Percentiles rank a stretch among this genome's conserved stretches.
phyloP scores from a whole-genome alignment of 2,797 vertebrate genomes.

The Alauda arvensis region DNA sequence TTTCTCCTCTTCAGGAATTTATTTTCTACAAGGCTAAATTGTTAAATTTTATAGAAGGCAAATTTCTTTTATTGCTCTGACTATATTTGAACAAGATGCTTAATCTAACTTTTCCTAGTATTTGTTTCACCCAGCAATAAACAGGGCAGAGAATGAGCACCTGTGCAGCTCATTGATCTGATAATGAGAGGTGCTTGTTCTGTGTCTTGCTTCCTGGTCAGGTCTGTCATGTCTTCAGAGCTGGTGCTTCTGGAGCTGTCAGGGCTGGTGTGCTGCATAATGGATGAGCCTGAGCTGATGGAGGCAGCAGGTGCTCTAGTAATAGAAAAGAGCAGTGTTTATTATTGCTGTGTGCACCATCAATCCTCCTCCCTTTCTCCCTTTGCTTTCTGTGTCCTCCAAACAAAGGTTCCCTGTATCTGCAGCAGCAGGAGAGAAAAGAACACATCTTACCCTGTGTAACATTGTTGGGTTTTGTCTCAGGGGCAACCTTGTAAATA shows the following conservation, averaged over 20 bases:
- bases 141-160: not conserved
- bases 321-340: slow-evolving; percentile 46
- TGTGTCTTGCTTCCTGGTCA: not conserved
- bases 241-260: not conserved
- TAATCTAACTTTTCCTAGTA: not conserved
- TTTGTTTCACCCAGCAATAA: not conserved
- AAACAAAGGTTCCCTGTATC: slow-evolving; percentile 52
- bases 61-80: not conserved
- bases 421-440: not conserved
- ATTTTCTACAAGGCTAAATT: not conserved
- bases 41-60: not conserved
- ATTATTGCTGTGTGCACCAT: slow-evolving; percentile 46
- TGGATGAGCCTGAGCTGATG: slow-evolving; percentile 49
- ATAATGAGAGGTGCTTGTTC: not conserved
- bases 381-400: not conserved
- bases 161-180: not conserved
- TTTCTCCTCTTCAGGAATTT: not conserved
- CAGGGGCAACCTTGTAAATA: not conserved
- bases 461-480: not conserved
- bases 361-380: not conserved
- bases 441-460: not conserved
- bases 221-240: not conserved
- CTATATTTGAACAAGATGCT: not conserved
- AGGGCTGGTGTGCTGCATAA: slow-evolving; percentile 38
- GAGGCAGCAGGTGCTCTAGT: slow-evolving; percentile 66